Conservation (phyloP, 2,797 vertebrate species). For the Myiotriccus ornatus region DNA sequence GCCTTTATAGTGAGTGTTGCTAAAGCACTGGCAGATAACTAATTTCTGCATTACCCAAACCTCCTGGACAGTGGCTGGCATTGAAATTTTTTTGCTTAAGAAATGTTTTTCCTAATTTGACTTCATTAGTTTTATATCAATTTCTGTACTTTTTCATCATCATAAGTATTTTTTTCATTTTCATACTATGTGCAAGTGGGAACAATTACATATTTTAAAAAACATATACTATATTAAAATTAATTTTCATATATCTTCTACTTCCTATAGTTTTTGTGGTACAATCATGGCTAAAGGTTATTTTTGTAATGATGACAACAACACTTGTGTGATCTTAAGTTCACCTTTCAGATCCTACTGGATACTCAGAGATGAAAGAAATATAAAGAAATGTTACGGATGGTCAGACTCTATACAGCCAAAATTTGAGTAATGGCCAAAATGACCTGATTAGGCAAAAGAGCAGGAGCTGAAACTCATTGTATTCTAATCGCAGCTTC, state of each 20-base stretch:
- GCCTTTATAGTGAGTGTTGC: neutral
- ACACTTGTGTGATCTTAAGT: neutral
- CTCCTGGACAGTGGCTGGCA: neutral
- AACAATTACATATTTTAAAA: neutral
- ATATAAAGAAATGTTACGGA: fast-evolving
- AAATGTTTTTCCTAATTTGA: neutral
- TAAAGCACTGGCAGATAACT: neutral
- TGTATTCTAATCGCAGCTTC: neutral
- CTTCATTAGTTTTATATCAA: neutral
- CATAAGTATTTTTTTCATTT: neutral
- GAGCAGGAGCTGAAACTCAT: neutral
- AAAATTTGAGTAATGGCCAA: neutral
- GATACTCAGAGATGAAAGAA: neutral
- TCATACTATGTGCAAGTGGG: neutral
- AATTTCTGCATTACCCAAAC: neutral
- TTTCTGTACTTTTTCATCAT: neutral
- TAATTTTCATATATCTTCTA: neutral
- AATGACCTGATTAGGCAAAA: neutral
- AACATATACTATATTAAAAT: neutral
- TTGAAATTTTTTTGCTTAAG: neutral
- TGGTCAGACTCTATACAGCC: neutral
- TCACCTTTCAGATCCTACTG: neutral
- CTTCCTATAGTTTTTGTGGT: neutral
- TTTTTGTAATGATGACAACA: neutral
- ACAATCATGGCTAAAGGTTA: neutral